A percentile compares a stretch with the other conserved stretches of the same genome.
Conservation (phyloP, 2,888 invertebrate genomes). For the Phymatocera aterrima region DNA sequence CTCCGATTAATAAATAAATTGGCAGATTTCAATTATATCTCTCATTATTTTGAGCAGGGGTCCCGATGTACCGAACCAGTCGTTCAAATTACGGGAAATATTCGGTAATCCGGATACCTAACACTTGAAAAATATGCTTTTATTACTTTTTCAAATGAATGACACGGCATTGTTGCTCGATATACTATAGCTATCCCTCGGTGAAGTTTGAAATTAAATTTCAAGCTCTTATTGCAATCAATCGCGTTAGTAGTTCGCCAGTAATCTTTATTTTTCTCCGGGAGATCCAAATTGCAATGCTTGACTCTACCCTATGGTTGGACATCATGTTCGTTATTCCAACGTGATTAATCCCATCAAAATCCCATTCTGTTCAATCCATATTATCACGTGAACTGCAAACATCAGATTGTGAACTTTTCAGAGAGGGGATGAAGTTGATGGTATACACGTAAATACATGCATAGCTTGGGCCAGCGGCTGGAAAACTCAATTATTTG, state of each 20-base stretch:
- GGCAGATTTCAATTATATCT: not conserved
- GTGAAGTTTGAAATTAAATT: too few species aligned
- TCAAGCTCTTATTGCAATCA: too few species aligned
- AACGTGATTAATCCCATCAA: not conserved
- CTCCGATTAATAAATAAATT: slow-evolving; percentile 27
- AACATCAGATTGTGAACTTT: not conserved
- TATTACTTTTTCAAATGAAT: too few species aligned
- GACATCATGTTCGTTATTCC: not conserved
- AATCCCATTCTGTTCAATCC: not conserved
- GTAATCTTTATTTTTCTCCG: too few species aligned
- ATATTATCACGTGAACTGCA: not conserved
- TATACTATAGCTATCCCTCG: too few species aligned
- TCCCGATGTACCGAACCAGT: too few species aligned
- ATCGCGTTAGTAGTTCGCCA: too few species aligned
- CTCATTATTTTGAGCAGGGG: not conserved
- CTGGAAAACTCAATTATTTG: slow-evolving; percentile 19
- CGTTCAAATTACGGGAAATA: too few species aligned
- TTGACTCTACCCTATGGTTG: not conserved
- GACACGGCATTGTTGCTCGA: too few species aligned
- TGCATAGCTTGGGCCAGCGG: not conserved
- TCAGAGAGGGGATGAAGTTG: not conserved
- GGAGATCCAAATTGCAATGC: not conserved
- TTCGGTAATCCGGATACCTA: too few species aligned
- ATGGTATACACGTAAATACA: not conserved
- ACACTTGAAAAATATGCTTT: too few species aligned